phyloP scores from a whole-genome alignment of 2,888 invertebrate species.

The Augochlorella aurata region DNA sequence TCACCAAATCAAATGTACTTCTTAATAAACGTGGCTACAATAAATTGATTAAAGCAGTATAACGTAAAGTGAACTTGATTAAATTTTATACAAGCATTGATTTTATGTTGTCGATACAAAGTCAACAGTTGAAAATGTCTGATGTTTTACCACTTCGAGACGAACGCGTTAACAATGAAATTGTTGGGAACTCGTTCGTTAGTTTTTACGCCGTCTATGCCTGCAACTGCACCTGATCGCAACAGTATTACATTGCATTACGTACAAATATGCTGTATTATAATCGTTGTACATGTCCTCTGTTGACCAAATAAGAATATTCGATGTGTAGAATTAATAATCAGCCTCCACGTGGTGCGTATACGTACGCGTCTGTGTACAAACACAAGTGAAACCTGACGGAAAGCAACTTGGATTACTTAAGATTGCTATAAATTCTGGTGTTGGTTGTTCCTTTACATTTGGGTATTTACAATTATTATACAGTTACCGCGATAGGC shows the following conservation, averaged over 20 bases:
- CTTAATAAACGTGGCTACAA: not conserved
- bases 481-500: not conserved
- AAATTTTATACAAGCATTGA: not conserved
- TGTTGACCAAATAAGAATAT: constrained; percentile 32
- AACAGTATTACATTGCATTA: constrained; percentile 49
- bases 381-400: not conserved
- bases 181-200: constrained; percentile 38
- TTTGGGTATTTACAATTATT: constrained; percentile 27
- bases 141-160: not conserved
- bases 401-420: constrained; percentile 26
- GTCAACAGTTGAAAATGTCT: not conserved
- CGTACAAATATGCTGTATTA: constrained; percentile 36
- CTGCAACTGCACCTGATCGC: constrained; percentile 40
- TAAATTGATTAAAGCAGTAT: too few species aligned
- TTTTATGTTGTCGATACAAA: not conserved
- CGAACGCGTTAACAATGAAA: constrained; percentile 29
- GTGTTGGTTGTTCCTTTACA: constrained; percentile 41
- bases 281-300: constrained; percentile 38
- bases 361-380: not conserved
- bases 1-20: not conserved
- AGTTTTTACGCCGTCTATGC: constrained; percentile 1
- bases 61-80: not conserved
- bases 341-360: not conserved
- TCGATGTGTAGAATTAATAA: constrained; percentile 29
- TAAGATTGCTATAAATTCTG: constrained; percentile 39